phyloP scores from a whole-genome alignment of 2,888 invertebrate genomes.

The Epinotia ramella region DNA sequence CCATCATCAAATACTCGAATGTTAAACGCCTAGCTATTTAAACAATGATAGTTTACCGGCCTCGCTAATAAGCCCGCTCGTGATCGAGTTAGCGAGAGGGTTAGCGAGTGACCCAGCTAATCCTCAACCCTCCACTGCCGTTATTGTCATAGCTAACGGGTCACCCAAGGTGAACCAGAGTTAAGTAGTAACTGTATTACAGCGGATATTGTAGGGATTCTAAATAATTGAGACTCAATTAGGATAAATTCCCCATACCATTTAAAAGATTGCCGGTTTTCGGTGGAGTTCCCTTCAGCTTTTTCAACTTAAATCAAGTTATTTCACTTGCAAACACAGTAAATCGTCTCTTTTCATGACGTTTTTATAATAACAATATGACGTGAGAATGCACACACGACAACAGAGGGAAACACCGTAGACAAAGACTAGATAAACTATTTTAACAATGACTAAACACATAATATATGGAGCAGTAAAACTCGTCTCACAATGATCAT shows the following conservation, averaged over 20 bases:
- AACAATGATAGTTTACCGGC: background rate
- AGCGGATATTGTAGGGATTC: background rate
- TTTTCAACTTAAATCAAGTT: no score
- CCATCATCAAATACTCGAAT: background rate
- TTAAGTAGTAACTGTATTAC: background rate
- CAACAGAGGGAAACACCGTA: no score
- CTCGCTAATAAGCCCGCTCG: background rate
- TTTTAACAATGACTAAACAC: no score
- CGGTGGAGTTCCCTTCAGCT: no score
- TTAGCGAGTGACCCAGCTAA: constrained; percentile 33
- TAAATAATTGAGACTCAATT: background rate
- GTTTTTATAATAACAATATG: no score
- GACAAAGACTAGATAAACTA: no score
- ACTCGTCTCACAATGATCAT: no score
- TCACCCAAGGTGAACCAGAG: background rate
- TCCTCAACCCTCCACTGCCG: constrained; percentile 18
- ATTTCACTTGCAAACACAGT: no score
- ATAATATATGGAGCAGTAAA: no score
- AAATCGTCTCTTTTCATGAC: no score
- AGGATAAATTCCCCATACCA: background rate
- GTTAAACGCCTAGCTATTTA: background rate
- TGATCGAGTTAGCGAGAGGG: constrained; percentile 12
- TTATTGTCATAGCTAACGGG: constrained; percentile 14
- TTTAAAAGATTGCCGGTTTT: background rate
- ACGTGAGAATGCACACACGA: no score